These are phyloP conservation scores for Coregonus suidteri DNA, from an alignment of 2,797 vertebrate genomes.

Conservation along the genomic window DNA sequence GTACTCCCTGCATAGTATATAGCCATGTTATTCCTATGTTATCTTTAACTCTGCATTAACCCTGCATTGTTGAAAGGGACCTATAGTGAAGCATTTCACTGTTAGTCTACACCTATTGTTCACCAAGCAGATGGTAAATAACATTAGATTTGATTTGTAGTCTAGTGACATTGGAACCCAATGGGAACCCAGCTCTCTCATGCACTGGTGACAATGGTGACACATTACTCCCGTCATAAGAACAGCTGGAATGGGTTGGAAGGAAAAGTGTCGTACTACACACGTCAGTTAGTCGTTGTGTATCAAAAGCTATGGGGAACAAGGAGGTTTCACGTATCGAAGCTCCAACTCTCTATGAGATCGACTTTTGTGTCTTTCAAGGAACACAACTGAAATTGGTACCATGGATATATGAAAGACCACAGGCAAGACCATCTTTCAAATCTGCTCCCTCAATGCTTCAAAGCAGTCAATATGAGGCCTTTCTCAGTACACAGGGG, in stretches of 20 bases:
- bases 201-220: neutral
- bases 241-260: slow-evolving; percentile 27
- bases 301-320: neutral
- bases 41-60: too few species aligned
- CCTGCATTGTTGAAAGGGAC: too few species aligned
- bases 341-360: neutral
- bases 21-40: too few species aligned
- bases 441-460: too few species aligned
- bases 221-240: neutral
- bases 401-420: neutral
- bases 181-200: neutral
- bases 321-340: slow-evolving; percentile 4
- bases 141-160: neutral
- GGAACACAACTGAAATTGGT: neutral
- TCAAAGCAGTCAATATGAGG: too few species aligned
- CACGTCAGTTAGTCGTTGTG: neutral
- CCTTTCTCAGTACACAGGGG: neutral
- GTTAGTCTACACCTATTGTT: too few species aligned
- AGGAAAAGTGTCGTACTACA: slow-evolving; percentile 4
- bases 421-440: neutral
- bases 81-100: too few species aligned
- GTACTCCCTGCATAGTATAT: too few species aligned
- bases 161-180: neutral
- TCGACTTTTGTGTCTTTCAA: neutral
- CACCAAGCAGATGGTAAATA: too few species aligned